These are phyloP conservation scores for Pteromalus puparum DNA, from an alignment of 1,140 invertebrate genomes.

Conservation along the genomic window DNA sequence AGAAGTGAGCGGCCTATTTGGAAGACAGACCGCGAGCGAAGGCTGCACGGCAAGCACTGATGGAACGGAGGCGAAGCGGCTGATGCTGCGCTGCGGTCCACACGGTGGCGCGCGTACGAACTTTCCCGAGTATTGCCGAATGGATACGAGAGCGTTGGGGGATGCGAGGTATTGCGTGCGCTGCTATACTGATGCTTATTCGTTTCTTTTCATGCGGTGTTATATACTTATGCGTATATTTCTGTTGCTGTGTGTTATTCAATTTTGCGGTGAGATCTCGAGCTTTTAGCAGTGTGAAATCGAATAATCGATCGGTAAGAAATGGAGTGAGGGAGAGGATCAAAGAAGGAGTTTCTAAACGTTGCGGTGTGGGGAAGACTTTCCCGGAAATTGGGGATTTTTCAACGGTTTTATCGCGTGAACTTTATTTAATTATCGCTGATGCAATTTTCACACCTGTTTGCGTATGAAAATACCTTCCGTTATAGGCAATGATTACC, in stretches of 20 bases:
- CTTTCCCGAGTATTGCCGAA: not conserved
- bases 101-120: slow-evolving; percentile 36
- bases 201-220: not conserved
- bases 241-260: too few species aligned
- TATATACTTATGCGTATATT: not conserved
- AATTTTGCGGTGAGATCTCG: not conserved
- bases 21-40: slow-evolving; percentile 27
- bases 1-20: not conserved
- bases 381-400: not conserved
- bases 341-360: not conserved
- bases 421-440: slow-evolving; percentile 6
- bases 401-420: not conserved
- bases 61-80: not conserved
- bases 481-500: too few species aligned
- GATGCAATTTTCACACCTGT: too few species aligned
- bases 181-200: not conserved
- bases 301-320: slow-evolving; percentile 12
- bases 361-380: not conserved
- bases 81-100: not conserved
- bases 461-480: too few species aligned
- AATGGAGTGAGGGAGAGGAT: not conserved
- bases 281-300: not conserved
- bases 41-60: slow-evolving; percentile 46
- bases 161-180: slow-evolving; percentile 13
- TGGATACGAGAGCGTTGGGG: not conserved